A percentile compares a stretch with the other conserved stretches of the same genome.
phyloP scores from a whole-genome alignment of 1,140 invertebrate genomes.

The Drosophila varians region DNA sequence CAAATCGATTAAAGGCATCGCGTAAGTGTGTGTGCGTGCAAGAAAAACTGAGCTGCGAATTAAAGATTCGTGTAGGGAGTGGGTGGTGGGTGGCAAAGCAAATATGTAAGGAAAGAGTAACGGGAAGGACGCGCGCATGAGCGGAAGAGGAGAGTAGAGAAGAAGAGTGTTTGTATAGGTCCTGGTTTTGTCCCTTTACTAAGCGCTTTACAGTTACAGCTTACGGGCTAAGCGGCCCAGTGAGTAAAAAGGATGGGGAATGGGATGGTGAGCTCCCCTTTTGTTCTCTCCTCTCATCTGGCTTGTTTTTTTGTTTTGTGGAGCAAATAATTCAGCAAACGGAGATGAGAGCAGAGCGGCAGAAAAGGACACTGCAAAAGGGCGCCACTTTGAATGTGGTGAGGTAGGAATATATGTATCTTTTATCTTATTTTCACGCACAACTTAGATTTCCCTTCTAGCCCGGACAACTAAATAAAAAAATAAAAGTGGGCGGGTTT shows the following conservation, averaged over 20 bases:
- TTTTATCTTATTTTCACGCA: too few species aligned
- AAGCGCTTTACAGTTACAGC: constrained; percentile 69
- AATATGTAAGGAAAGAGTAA: constrained; percentile 6
- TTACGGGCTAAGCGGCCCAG: constrained; percentile 44
- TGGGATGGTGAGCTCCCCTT: background rate
- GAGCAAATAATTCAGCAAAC: constrained; percentile 52
- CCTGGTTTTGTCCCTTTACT: constrained; percentile 61
- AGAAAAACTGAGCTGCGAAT: constrained; percentile 54
- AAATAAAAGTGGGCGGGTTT: constrained; percentile 55
- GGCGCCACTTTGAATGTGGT: constrained; percentile 79
- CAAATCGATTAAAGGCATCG: constrained; percentile 80
- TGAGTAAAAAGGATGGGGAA: background rate
- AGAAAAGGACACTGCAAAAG: constrained; percentile 62
- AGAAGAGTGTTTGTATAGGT: constrained; percentile 71
- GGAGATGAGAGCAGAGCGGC: constrained; percentile 31
- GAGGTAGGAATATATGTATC: constrained; percentile 79
- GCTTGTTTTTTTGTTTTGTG: constrained; percentile 46
- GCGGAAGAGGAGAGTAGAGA: constrained; percentile 27
- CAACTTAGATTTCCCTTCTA: constrained; percentile 6
- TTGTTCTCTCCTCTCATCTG: constrained; percentile 20
- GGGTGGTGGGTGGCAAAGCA: constrained; percentile 9
- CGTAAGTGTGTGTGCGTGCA: constrained; percentile 44
- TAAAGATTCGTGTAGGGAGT: constrained; percentile 46
- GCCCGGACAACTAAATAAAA: constrained; percentile 43
- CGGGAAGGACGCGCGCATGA: constrained; percentile 39